Conservation (phyloP, 35 echinoderm and acorn worm species). For the Chiridota heheva region DNA sequence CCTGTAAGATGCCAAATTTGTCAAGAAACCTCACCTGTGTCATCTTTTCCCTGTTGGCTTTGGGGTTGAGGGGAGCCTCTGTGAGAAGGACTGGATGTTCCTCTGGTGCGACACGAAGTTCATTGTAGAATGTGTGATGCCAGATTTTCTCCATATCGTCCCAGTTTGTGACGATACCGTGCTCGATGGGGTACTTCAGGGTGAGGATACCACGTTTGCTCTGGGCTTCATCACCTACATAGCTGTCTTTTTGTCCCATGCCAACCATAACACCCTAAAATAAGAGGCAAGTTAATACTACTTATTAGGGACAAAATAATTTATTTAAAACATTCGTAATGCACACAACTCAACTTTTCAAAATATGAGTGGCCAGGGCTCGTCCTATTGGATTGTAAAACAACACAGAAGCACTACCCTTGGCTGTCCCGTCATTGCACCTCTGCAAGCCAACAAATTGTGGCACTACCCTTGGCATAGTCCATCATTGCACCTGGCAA, state of each 20-base stretch:
- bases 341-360: too few species aligned
- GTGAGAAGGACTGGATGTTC: conserved; percentile 54
- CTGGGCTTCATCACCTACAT: conserved; percentile 79
- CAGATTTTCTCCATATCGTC: conserved; percentile 97
- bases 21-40: too few species aligned
- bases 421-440: too few species aligned
- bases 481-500: too few species aligned
- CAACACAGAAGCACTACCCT: too few species aligned
- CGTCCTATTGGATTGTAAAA: too few species aligned
- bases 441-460: too few species aligned
- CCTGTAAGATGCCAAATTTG: too few species aligned
- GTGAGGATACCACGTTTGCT: conserved; percentile 55
- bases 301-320: too few species aligned
- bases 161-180: conserved; percentile 94
- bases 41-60: conserved; percentile 87
- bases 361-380: too few species aligned
- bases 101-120: conserved; percentile 77
- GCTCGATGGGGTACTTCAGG: conserved; percentile 72
- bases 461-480: too few species aligned
- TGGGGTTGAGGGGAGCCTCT: conserved; percentile 75
- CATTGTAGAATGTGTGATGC: conserved; percentile 97
- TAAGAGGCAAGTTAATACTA: neutral
- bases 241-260: conserved; percentile 94
- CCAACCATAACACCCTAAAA: conserved; percentile 84
- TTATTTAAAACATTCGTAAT: too few species aligned